phyloP scores from a whole-genome alignment of 1,140 invertebrate species.

The Steinernema khuongi region DNA sequence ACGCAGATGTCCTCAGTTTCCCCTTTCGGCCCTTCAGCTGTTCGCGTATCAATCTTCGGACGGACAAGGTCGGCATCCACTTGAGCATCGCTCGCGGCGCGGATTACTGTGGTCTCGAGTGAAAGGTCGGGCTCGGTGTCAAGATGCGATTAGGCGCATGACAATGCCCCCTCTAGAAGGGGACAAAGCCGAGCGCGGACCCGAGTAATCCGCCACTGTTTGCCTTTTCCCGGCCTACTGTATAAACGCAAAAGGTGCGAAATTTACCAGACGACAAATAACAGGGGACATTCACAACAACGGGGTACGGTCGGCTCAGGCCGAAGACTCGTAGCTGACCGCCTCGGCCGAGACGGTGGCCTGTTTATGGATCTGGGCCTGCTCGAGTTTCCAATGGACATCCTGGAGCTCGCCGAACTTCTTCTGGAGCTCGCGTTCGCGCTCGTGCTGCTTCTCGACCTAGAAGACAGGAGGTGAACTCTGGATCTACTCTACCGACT shows the following conservation, averaged over 20 bases:
- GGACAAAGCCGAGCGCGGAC: background rate
- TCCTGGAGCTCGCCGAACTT: constrained; percentile 69
- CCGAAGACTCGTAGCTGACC: constrained; percentile 30
- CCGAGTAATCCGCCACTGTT: constrained; percentile 8
- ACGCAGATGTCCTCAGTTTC: background rate
- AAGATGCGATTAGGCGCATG: background rate
- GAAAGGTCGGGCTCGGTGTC: constrained; percentile 13
- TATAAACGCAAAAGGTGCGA: constrained; percentile 4
- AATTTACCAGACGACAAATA: constrained; percentile 8
- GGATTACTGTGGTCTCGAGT: constrained; percentile 5
- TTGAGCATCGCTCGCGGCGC: background rate
- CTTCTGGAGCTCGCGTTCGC: constrained; percentile 79
- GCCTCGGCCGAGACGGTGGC: constrained; percentile 38
- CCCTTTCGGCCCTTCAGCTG: constrained; percentile 5
- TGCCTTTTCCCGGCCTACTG: constrained; percentile 2
- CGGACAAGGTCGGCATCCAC: background rate
- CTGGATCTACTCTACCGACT: constrained; percentile 24
- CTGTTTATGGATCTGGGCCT: constrained; percentile 32
- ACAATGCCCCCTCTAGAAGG: constrained; percentile 2
- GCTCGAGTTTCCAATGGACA: constrained; percentile 58
- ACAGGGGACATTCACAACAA: constrained; percentile 8
- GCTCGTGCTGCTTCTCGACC: constrained; percentile 73
- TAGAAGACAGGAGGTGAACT: background rate
- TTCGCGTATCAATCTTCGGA: background rate
- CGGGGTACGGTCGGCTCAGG: background rate